Conservation (phyloP, 2,888 invertebrate genomes). For the Empis livida region DNA sequence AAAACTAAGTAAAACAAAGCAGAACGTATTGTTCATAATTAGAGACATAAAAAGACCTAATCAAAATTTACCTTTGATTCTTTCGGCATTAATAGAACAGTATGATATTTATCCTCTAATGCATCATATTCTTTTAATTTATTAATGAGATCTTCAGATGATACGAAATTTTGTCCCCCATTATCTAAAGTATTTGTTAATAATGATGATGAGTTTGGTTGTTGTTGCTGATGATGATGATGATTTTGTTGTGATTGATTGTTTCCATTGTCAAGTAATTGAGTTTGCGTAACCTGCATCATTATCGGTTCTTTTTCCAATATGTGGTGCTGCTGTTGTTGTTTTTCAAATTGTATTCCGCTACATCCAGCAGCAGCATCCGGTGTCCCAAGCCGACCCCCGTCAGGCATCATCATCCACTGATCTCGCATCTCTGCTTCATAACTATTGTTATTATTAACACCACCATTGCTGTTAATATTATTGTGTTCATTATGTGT, state of each 20-base stretch:
- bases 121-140: constrained; percentile 54
- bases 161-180: constrained; percentile 22
- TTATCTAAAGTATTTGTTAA: constrained; percentile 14
- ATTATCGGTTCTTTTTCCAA: not conserved
- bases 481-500: constrained; percentile 11
- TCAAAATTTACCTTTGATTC: constrained; percentile 45
- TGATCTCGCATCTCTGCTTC: constrained; percentile 31
- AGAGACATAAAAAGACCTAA: constrained; percentile 6
- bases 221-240: constrained; percentile 12
- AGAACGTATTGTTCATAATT: no score
- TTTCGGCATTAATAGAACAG: constrained; percentile 49
- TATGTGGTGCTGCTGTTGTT: constrained; percentile 5
- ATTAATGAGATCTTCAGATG: constrained; percentile 38
- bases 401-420: constrained; percentile 35
- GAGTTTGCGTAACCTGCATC: constrained; percentile 22
- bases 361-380: constrained; percentile 41
- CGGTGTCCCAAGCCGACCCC: constrained; percentile 50
- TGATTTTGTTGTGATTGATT: constrained; percentile 16
- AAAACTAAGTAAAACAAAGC: no score
- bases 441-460: constrained; percentile 21
- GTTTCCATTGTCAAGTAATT: constrained; percentile 23
- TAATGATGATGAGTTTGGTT: constrained; percentile 7
- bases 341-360: constrained; percentile 7
- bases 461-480: constrained; percentile 13
- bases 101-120: constrained; percentile 58